Evolutionary conservation across 2,888 invertebrate species (phyloP).

Genomic region (Deroplatys truncata): DNA sequence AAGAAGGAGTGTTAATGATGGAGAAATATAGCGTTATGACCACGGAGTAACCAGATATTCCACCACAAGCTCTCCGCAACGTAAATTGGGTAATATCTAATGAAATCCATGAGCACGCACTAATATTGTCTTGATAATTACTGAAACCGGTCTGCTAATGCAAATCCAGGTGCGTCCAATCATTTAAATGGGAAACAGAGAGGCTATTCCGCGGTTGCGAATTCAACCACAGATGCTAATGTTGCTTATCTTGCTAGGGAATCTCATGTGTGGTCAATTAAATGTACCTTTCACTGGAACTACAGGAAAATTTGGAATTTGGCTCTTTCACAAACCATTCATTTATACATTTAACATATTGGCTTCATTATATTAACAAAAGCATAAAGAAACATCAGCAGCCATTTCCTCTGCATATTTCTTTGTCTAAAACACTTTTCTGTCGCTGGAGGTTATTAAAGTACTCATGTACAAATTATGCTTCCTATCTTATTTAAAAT

Average conservation of each 20-base stretch:
- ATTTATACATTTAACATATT: too few relatives aligned
- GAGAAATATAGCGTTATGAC: background rate
- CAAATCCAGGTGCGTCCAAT: background rate
- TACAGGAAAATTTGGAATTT: too few relatives aligned
- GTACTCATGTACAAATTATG: too few relatives aligned
- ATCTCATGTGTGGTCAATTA: too few relatives aligned
- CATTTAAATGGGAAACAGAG: background rate
- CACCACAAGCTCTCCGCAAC: background rate
- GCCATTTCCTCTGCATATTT: too few relatives aligned
- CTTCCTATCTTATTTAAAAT: too few relatives aligned
- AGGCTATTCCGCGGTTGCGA: background rate
- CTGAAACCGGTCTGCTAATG: background rate
- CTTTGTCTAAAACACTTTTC: too few relatives aligned
- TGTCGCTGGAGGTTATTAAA: too few relatives aligned
- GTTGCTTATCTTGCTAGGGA: background rate
- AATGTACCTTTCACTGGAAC: too few relatives aligned
- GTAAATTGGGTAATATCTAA: background rate
- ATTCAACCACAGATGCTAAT: background rate
- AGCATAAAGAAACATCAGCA: too few relatives aligned
- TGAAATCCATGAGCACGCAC: background rate
- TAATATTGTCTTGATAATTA: background rate
- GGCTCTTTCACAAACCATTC: too few relatives aligned
- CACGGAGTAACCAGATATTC: background rate
- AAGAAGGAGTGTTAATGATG: background rate
- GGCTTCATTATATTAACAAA: too few relatives aligned